Evolutionary conservation across 2,797 vertebrate species (phyloP), one percentile per base, ranked within the genome.

Genomic region (Oryzias sinensis): DNA sequence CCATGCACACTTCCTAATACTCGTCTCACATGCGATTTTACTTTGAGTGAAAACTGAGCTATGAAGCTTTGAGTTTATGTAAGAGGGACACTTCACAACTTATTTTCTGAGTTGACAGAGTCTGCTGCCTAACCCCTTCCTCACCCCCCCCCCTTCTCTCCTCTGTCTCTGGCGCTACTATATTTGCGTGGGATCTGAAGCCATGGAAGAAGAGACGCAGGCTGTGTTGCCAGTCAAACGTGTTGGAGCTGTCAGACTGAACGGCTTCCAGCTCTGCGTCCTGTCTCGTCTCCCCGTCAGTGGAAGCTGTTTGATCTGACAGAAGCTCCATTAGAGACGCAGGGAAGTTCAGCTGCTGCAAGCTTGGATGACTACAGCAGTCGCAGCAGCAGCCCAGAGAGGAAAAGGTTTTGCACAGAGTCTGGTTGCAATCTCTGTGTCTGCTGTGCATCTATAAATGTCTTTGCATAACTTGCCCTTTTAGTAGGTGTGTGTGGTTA

Each of bases 1-100:
- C 81, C 72, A 81, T 77, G 83, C 85, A 25, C 73, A 86, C 89
- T 91, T 93, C 91, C 91, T 92, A 90, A 92, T 89, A 87, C 88
- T 90, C 79, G 42, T 76, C 87, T 90, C 89, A 87, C 88, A 91
- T 90, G 87, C 90, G 68, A 90, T 88, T 90, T 89, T 83, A 86
- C 89, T 91, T 90, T 84, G 74, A 87, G 86, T 88, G 85, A 87
- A 79, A 77, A 77, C 84, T 77, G 77, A 86, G 86, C 88, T 88
- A 74, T 80, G 77, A 78, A 72, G 79, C 81, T 84, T 85, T 79
- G 74, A 73, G 66, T 88, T 87, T 86, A 83, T 85, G 76, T 20
- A 72, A 80, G 79, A 65, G 74, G 70, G 84, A 83, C 66, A 76
- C 74, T 82, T 88, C 81, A 52, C 77, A 80, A 85, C 84, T 89